Base-by-base conservation (phyloP, 2,113 vertebrate species). In the Epinephelus fuscoguttatus region DNA sequence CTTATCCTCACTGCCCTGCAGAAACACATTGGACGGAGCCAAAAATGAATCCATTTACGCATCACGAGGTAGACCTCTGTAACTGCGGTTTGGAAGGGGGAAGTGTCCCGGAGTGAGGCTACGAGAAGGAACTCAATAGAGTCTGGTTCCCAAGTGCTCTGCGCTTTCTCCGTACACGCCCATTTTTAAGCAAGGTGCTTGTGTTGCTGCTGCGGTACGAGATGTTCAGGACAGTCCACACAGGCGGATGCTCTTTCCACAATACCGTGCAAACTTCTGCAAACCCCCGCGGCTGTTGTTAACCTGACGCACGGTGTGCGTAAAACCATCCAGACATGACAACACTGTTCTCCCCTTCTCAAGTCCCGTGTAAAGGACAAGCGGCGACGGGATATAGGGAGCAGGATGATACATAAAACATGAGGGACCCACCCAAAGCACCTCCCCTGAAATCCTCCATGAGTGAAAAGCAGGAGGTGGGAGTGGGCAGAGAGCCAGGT, bases 381-480 rank as follows among this genome's bases (percentile, higher is more conserved):
- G 80, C 79, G 56, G 37, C 59, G 49, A 71, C 64, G 62, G 78
- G 74, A 91, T 93, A 92, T 90, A 91, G 72, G 63, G 53, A 84
- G 70, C 82, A 59, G 80, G 88, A 60, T 82, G 50, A 82, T 91
- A 37, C 82, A 92, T 92, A 83, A 93, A 91, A 90, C 92, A 93
- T 93, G 89, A 94, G 88, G 60, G 85, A 90, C 86, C 89, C 89
- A 92, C 85, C 90, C 90, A 78, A 75, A 88, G 93, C 88, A 75
- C 93, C 93, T 92, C 93, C 93, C 93, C 80, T 75, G 62, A 70
- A 88, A 85, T 71, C 57, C 49, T 75, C 76, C 74, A 33, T 19
- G 71, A 78, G 61, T 81, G 68, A 45, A 63, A 69, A 79, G 62
- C 62, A 80, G 83, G 75, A 70, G 81, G 89, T 84, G 84, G 87